Percentiles rank a stretch among this genome's conserved stretches.
Evolutionary conservation across 1,140 invertebrate genomes (phyloP).

Genomic region (Nilaparvata lugens): DNA sequence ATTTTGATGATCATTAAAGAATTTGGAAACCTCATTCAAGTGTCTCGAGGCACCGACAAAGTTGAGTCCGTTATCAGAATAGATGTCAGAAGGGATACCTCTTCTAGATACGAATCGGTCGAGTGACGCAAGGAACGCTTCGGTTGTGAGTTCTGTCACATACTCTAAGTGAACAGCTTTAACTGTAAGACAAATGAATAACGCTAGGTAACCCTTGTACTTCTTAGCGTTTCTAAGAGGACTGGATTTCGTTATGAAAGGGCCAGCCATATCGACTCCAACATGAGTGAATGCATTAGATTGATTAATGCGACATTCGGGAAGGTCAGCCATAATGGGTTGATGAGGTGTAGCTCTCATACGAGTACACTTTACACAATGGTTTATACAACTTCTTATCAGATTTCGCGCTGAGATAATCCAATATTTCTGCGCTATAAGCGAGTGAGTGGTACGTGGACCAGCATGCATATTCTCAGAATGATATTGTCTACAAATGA

Average conservation of each 20-base stretch:
- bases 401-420: no score
- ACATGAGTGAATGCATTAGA: conserved; percentile 27
- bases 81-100: conserved; percentile 26
- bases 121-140: conserved; percentile 29
- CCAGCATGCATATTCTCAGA: conserved; percentile 29
- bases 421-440: conserved; percentile 27
- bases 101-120: conserved; percentile 30
- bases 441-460: conserved; percentile 26
- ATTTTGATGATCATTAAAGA: conserved; percentile 8
- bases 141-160: no score
- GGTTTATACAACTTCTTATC: no score
- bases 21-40: conserved; percentile 21
- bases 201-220: conserved; percentile 20
- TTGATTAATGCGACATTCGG: neutral
- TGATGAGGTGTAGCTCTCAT: no score
- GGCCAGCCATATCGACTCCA: conserved; percentile 35
- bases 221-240: conserved; percentile 10
- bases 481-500: conserved; percentile 27
- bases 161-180: conserved; percentile 25
- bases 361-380: no score
- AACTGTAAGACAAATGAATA: conserved; percentile 30
- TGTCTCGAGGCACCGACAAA: conserved; percentile 32
- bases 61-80: conserved; percentile 34
- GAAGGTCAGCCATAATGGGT: conserved; percentile 7
- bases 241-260: conserved; percentile 24